Evolutionary conservation across 1,140 invertebrate species (phyloP).

Genomic region (Drosophila serrata): DNA sequence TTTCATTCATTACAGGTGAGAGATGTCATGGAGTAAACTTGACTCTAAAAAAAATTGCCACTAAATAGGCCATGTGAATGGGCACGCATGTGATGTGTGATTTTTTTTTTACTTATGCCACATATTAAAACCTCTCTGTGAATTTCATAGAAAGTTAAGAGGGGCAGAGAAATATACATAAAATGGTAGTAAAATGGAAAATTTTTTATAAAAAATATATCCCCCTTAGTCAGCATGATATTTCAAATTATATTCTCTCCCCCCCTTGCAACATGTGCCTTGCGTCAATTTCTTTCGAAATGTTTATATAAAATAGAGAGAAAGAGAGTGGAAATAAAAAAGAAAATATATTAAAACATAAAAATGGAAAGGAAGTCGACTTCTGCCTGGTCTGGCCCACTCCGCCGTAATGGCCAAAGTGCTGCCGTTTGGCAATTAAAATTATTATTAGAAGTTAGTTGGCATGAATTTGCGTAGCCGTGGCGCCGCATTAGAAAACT

Average conservation of each 20-base stretch:
- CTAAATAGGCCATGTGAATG: conserved; percentile 9
- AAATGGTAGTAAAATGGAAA: conserved; percentile 48
- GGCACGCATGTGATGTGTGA: conserved; percentile 25
- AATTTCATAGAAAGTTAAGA: conserved; percentile 50
- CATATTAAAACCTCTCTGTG: conserved; percentile 37
- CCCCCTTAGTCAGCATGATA: conserved; percentile 73
- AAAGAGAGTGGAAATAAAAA: not conserved
- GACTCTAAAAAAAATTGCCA: not conserved
- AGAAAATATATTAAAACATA: conserved; percentile 41
- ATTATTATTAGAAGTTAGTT: conserved; percentile 83
- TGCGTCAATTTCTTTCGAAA: conserved; percentile 57
- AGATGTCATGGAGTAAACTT: conserved; percentile 9
- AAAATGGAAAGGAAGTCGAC: conserved; percentile 7
- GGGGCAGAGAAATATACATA: conserved; percentile 10
- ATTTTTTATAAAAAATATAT: conserved; percentile 43
- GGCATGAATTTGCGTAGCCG: conserved; percentile 67
- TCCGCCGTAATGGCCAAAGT: conserved; percentile 48
- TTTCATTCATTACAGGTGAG: conserved; percentile 28
- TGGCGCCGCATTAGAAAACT: conserved; percentile 74
- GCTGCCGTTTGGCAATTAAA: conserved; percentile 80
- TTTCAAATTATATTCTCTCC: conserved; percentile 58
- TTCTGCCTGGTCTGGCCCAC: not conserved
- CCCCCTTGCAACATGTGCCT: conserved; percentile 43
- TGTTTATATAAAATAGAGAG: conserved; percentile 48
- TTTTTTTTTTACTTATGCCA: too few relatives aligned